A percentile compares a stretch with the other conserved stretches of the same genome.
Conservation (phyloP, 1,140 invertebrate species). For the Solenopsis fugax region DNA sequence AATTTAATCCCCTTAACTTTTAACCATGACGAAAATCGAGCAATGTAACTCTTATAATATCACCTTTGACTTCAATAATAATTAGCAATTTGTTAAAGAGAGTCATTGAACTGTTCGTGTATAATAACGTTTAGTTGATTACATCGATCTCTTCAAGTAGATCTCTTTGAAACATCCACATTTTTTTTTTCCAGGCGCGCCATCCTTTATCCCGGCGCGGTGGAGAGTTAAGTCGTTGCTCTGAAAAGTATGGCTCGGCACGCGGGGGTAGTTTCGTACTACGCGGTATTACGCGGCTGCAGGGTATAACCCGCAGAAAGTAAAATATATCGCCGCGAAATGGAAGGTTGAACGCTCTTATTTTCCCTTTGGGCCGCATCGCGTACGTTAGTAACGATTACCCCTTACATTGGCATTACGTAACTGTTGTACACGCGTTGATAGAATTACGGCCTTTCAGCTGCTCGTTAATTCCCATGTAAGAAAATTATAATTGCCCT, state of each 20-base stretch:
- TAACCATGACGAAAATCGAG: constrained; percentile 43
- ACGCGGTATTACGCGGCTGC: constrained; percentile 15
- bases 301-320: constrained; percentile 39
- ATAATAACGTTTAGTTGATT: not conserved
- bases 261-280: constrained; percentile 1
- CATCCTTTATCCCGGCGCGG: not conserved
- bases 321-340: constrained; percentile 43
- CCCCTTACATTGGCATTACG: constrained; percentile 1
- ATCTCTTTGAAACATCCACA: not conserved
- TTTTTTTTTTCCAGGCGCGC: not conserved
- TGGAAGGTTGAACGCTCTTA: constrained; percentile 46
- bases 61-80: not conserved
- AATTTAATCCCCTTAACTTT: constrained; percentile 54
- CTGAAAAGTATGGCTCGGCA: not conserved
- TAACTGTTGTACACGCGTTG: not conserved
- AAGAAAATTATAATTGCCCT: constrained; percentile 24
- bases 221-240: not conserved
- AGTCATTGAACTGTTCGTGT: not conserved
- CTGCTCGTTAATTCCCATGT: constrained; percentile 40
- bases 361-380: constrained; percentile 41
- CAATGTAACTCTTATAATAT: not conserved
- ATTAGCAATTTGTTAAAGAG: not conserved
- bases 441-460: constrained; percentile 19
- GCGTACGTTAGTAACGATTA: constrained; percentile 45
- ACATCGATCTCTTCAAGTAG: not conserved